Evolutionary conservation across 2,888 invertebrate genomes (phyloP), one percentile per base, ranked within the genome.

Genomic region (Arenicola marina): DNA sequence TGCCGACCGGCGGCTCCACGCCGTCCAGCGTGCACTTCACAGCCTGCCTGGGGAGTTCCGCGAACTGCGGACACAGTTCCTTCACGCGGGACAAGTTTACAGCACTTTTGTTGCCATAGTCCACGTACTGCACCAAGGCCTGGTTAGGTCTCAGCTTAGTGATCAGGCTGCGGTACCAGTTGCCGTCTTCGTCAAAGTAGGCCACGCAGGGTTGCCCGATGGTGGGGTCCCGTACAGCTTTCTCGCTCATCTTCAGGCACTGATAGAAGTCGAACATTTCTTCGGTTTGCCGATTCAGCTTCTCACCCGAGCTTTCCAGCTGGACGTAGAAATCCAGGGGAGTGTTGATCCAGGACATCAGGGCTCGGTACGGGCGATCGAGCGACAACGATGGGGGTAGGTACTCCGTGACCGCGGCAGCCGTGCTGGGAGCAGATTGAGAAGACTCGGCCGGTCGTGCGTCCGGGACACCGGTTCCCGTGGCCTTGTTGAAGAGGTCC

Each of bases 181-280:
- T 84, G 7, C 86, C 84, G 74, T 91, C 89, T 21, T 85, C 67
- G 73, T 86, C 88, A 80, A 87, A 91, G 57, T 85, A 84, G 0
- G 89, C 91, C 26, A 90, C 85, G 76, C 91, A 92, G 2, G 89
- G 85, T 66, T 90, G 89, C 1, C 89, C 90, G 1, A 84, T 77
- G 3, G 84, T 80, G 11, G 59, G 61, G 73, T 86, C 85, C 0
- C 86, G 84, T 59, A 85, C 82, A 0, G 84, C 80, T 15, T 83
- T 74, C 31, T 81, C 81, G 72, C 87, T 88, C 51, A 59, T 45
- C 7, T 61, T 62, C 26, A 60, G 31, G 31, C 48, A 59, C 28
- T 68, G 59, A 4, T 73, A 70, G 54, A n/a, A 38, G 18, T 67
- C 62, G 51, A 68, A 69, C 4, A 76, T 63, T 44, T 69, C 59